Base-by-base conservation (phyloP, 2,113 vertebrate species). In the Murina feae region DNA sequence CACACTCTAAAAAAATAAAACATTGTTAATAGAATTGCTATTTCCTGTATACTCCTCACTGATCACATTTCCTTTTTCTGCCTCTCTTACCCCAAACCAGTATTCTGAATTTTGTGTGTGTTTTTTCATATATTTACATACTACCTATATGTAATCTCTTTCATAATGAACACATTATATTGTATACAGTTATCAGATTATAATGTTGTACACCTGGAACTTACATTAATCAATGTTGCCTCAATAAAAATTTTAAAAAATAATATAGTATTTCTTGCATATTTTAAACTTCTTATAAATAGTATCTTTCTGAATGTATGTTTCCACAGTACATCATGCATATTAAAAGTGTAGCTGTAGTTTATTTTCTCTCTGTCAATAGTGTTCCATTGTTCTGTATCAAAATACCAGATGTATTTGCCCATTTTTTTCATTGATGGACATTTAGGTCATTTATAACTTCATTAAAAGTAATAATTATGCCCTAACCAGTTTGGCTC, bases 401-500 rank as follows among this genome's bases (percentile, higher is more conserved):
- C 76, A 87, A 68, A 49, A 87, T 79, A 66, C 37, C 25, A 39
- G 20, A 28, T 78, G 58, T 23, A 63, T 85, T 69, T 80, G 21
- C 25, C 44, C 63, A 51, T 25, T 79, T 94, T 90, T 90, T 25
- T 90, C 30, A 78, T 28, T 78, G 49, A 91, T 87, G 84, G 17
- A n/a, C 30, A 37, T 71, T 78, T 88, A 51, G 53, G 47, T 71
- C 5, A 66, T 93, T 89, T 93, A 55, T 66, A 89, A 71, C 44
- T 92, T 91, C 82, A 71, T 47, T 84, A 72, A 63, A 95, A 89
- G 14, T 85, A 66, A 20, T 65, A 84, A 92, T n/a, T n/a, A n/a
- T n/a, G n/a, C n/a, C n/a, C n/a, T n/a, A n/a, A n/a, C n/a, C n/a
- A n/a, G n/a, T n/a, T n/a, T n/a, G n/a, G n/a, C n/a, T n/a, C n/a